Evolutionary conservation across 2,113 vertebrate genomes (phyloP), one percentile per base, ranked within the genome.

Genomic region (Mugil cephalus): DNA sequence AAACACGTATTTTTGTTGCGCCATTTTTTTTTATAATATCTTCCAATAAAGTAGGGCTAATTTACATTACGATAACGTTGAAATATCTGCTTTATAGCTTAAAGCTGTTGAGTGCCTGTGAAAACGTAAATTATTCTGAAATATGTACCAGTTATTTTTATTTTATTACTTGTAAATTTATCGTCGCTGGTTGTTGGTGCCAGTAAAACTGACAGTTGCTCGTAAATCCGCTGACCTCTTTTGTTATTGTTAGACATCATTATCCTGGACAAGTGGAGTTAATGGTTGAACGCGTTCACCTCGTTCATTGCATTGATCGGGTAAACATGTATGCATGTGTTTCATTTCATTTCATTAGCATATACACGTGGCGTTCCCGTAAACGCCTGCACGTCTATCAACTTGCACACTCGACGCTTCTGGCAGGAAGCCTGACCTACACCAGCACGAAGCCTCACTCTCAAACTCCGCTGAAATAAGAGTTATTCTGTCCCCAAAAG

Each of bases 401-500:
- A 14, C 1, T 3, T 43, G 18, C 1, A 35, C 15, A 18, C 17
- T 45, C 15, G n/a, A 1, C 35, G 34, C 0, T 4, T 9, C 8
- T 52, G 50, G 56, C 35, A 21, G 1, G 18, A 34, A 21, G 14
- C 24, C 34, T 58, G 39, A 18, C 5, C 6, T 11, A 4, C 19
- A 2, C 4, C 1, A 48, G 2, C 30, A 61, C 71, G 56, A 38
- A 48, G 69, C 45, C 24, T 54, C 35, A 0, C 8, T 46, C 46
- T 0, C 47, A 38, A 74, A 58, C 0, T 21, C 12, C 2, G 0
- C 5, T 0, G 14, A 54, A 68, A 46, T 51, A n/a, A 1, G 2
- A 9, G 24, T n/a, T 0, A 0, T 9, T 55, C 7, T 12, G 1
- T 11, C 21, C 1, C n/a, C 7, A 14, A 19, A 7, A 3, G 0